Base-by-base conservation (phyloP, 1,140 invertebrate genomes). In the Ceratina australensis region DNA sequence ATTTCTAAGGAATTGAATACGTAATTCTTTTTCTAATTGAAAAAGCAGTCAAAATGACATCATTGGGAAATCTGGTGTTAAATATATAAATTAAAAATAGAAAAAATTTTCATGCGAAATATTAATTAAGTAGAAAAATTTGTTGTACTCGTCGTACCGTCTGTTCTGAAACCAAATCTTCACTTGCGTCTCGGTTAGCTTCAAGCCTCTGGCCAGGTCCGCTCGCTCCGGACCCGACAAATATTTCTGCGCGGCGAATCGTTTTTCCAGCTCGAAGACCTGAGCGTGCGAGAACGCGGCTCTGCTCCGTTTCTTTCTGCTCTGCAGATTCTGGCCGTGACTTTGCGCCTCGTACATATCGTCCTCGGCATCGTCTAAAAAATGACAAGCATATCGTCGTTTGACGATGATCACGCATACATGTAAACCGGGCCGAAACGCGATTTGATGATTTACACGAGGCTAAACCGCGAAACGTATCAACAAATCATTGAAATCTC, bases 241-340 rank as follows among this genome's bases (percentile, higher is more conserved):
- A 90, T 99, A 99, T 72, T 98, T 94, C 89, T 99, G 98, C 85
- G 98, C 97, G 74, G 96, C 97, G 92, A 99, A 99, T 81, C 98
- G 93, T 79, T 97, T 94, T 90, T 99, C 98, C 61, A 99, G 92
- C 90, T 99, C 97, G 90, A 97, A 98, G 3, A 97, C 97, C 92
- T 98, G 96, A 33, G 97, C 97, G 90, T 99, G 98, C 50, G 98
- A 98, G 88, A 99, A 99, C 0, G 98, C 98, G 0, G 98, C 98
- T 80, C 98, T 93, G 26, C 97, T 98, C 50, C 98, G 94, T 89
- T 99, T 99, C 93, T 98, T 98, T 61, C 97, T 93, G n/a, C 92
- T 93, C 56, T 90, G 88, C 20, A 89, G 73, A 50, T 78, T 89
- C 42, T 89, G 90, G 0, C 89, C 87, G 76, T 92, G 91, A n/a